phyloP scores from a whole-genome alignment of 1,140 invertebrate genomes.

The Wasmannia auropunctata region DNA sequence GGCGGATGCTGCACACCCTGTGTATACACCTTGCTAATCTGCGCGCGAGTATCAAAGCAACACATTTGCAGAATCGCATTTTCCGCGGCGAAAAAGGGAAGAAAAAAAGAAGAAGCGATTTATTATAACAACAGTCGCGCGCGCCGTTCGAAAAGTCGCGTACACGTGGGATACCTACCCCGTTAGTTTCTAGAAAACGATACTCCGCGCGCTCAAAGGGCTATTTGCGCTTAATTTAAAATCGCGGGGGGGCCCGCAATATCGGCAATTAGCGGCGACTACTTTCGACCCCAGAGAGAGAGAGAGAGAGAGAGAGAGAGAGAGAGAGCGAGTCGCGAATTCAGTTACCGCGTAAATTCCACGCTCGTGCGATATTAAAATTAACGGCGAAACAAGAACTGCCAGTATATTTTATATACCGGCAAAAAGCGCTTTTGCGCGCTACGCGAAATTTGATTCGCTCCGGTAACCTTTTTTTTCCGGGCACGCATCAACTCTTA shows the following conservation, averaged over 20 bases:
- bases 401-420: slow-evolving; percentile 9
- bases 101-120: slow-evolving; percentile 29
- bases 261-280: slow-evolving; percentile 39
- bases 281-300: slow-evolving; percentile 41
- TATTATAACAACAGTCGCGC: slow-evolving; percentile 41
- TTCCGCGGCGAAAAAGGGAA: slow-evolving; percentile 48
- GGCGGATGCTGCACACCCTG: no score
- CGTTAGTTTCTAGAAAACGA: slow-evolving; percentile 56
- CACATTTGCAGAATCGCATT: slow-evolving; percentile 32
- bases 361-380: slow-evolving; percentile 46
- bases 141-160: background rate
- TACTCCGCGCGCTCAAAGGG: slow-evolving; percentile 36
- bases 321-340: slow-evolving; percentile 49
- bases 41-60: slow-evolving; percentile 25
- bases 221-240: slow-evolving; percentile 60
- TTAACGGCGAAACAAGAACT: slow-evolving; percentile 13
- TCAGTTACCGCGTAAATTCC: slow-evolving; percentile 44
- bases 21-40: background rate
- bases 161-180: slow-evolving; percentile 23
- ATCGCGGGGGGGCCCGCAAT: slow-evolving; percentile 17
- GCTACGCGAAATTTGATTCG: slow-evolving; percentile 38
- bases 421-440: slow-evolving; percentile 18
- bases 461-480: slow-evolving; percentile 34
- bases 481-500: slow-evolving; percentile 1
- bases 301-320: no score